Evolutionary conservation across 1,140 invertebrate species (phyloP).

Genomic region (Kradibia gibbosae): DNA sequence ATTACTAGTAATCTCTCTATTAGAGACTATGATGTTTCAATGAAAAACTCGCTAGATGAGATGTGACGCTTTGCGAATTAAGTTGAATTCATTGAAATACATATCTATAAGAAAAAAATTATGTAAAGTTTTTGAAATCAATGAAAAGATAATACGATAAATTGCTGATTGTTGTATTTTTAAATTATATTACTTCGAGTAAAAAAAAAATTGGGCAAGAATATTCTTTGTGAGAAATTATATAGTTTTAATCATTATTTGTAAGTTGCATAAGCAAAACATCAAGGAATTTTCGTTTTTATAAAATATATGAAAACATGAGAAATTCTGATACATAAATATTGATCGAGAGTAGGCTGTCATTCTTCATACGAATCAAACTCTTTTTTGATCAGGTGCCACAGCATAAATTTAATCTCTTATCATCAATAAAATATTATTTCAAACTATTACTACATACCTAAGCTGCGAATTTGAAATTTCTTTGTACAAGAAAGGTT

Average conservation of each 20-base stretch:
- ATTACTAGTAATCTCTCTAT: too few species aligned
- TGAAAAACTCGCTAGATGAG: too few species aligned
- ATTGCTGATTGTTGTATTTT: background rate
- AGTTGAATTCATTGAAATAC: too few species aligned
- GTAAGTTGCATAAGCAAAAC: background rate
- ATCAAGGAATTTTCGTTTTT: background rate
- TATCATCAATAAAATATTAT: background rate
- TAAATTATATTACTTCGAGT: background rate
- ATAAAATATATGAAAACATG: background rate
- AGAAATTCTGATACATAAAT: background rate
- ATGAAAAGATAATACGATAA: too few species aligned
- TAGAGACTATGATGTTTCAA: too few species aligned
- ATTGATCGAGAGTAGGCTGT: background rate
- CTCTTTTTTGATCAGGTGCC: background rate
- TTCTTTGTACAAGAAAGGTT: background rate
- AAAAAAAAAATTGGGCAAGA: background rate
- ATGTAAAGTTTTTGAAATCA: too few species aligned
- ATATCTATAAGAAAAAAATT: too few species aligned
- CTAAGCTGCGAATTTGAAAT: background rate
- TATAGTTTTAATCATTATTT: background rate
- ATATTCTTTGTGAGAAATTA: background rate
- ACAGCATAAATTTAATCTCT: background rate
- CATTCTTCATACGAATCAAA: background rate
- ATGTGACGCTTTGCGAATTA: too few species aligned
- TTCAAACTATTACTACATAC: background rate